Evolutionary conservation across 37 sponge, comb jelly and placozoan species (phyloP), one percentile per base, ranked within the genome.

Genomic region (Agelas oroides): DNA sequence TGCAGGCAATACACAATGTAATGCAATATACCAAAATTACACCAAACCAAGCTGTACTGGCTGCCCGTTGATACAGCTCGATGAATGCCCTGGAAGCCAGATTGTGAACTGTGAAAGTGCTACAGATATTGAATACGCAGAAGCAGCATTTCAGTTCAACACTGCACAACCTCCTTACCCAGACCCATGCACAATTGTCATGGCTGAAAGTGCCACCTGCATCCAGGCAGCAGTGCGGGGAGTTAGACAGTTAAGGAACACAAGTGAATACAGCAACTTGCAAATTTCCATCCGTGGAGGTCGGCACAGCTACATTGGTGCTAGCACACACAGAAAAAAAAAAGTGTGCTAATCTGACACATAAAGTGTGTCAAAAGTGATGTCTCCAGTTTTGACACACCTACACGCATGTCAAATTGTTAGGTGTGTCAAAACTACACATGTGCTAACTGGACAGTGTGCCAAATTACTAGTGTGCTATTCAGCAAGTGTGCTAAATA

Each of bases 111-210:
- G 64, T 62, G 64, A 24, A 28, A 62, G 11, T 13, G 64, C 64
- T 27, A 28, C 64, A 27, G 64, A 62, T 62, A 11, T 62, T 27
- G 64, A 62, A 28, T 62, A 62, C 12, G 64, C 64, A 62, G 28
- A 62, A 27, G 64, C 64, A 62, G 64, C 64, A 62, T 62, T 62
- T 62, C 64, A 62, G 64, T 62, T 62, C 28, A 62, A 62, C 12
- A 28, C 64, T 62, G 64, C 64, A 24, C 64, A 62, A 27, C 64
- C 64, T 28, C 27, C 2, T 2, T 5, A 62, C 3, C 64, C 64
- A 62, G 28, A 62, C 11, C 64, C 64, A 13, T 62, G 64, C 64
- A 28, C 64, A 5, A 62, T 62, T 6, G 28, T 62, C 28, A 28
- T 62, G 28, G 64, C 64, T 28, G 64, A 62, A 2, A 62, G 28